phyloP scores from a whole-genome alignment of 2,797 vertebrate species.

The Phataginus tricuspis region DNA sequence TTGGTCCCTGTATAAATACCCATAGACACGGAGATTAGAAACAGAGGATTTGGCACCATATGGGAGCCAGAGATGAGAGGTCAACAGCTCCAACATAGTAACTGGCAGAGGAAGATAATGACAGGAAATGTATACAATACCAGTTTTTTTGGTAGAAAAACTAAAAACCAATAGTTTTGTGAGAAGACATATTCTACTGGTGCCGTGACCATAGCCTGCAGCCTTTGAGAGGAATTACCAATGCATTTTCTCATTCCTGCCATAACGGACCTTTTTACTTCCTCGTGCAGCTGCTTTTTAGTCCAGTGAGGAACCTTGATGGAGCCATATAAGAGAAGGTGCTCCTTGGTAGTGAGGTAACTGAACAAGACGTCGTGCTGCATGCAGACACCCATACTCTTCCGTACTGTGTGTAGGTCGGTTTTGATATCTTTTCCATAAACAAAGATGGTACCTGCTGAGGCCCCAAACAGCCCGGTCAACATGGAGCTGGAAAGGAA shows the following conservation, averaged over 20 bases:
- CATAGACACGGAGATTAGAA: not conserved
- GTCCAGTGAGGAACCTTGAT: conserved; percentile 96
- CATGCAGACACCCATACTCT: conserved; percentile 96
- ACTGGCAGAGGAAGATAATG: not conserved
- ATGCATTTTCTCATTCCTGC: not conserved
- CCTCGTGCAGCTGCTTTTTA: conserved; percentile 88
- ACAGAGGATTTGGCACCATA: not conserved
- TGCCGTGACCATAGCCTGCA: not conserved
- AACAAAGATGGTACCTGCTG: conserved; percentile 93
- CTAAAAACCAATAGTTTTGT: not conserved
- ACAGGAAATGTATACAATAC: not conserved
- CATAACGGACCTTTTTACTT: conserved; percentile 91
- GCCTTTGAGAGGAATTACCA: not conserved
- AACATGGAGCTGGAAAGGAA: conserved; percentile 93
- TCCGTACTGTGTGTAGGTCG: conserved; percentile 89
- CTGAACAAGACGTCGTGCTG: conserved; percentile 97
- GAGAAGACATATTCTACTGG: not conserved
- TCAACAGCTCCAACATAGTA: not conserved
- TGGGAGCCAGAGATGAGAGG: not conserved
- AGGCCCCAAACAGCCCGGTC: conserved; percentile 93
- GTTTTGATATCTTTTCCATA: conserved; percentile 93
- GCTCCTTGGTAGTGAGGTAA: conserved; percentile 95
- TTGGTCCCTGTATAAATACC: not conserved
- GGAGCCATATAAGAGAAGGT: conserved; percentile 94
- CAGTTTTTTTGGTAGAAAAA: not conserved